phyloP scores from a whole-genome alignment of 2,888 invertebrate genomes.

The Cerastis leucographa region DNA sequence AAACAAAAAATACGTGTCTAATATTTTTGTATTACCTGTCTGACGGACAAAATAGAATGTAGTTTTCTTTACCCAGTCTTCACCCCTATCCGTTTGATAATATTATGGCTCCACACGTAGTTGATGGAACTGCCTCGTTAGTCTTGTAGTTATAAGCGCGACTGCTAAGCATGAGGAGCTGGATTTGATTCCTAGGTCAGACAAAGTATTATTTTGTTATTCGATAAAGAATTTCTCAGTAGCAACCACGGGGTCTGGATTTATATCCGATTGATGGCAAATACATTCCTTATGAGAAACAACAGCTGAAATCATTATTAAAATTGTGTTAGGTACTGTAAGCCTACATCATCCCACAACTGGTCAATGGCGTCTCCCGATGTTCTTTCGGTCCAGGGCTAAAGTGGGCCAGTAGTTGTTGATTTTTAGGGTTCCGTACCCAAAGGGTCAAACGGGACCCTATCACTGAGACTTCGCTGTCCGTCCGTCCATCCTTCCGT shows the following conservation, averaged over 20 bases:
- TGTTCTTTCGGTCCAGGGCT: background rate
- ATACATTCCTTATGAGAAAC: background rate
- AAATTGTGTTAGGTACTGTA: background rate
- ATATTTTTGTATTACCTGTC: no score
- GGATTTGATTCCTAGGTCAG: background rate
- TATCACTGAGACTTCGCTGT: no score
- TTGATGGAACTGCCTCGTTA: background rate
- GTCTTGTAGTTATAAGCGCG: background rate
- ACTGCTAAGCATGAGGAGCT: background rate
- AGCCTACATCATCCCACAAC: background rate
- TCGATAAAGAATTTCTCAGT: background rate
- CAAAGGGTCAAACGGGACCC: no score
- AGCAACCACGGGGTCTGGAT: background rate
- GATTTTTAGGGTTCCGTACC: no score
- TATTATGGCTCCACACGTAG: background rate
- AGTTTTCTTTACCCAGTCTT: no score
- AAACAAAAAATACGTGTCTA: no score
- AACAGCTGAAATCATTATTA: background rate
- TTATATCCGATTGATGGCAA: background rate
- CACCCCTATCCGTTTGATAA: background rate
- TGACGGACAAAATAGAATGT: no score
- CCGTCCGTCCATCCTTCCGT: no score
- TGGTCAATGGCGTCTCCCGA: background rate
- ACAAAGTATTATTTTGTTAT: background rate
- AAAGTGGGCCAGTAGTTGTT: background rate